phyloP scores from a whole-genome alignment of 2,113 vertebrate genomes.

The Petrocephalus zakoni region DNA sequence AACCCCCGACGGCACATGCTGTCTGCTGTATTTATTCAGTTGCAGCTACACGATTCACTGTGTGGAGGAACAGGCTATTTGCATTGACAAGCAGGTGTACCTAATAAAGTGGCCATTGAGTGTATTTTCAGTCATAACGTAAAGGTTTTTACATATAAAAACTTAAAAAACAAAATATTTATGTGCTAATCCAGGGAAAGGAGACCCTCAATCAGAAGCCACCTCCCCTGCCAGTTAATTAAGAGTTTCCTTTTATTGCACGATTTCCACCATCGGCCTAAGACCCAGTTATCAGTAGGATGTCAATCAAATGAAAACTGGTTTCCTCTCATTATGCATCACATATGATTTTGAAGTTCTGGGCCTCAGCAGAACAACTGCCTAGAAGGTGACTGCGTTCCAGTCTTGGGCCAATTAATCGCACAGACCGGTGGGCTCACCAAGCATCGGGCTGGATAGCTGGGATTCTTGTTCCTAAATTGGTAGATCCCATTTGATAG shows the following conservation, averaged over 20 bases:
- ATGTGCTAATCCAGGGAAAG: not conserved
- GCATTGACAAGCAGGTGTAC: not conserved
- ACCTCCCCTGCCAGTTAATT: not conserved
- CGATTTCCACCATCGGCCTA: slow-evolving; percentile 16
- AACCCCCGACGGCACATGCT: not conserved
- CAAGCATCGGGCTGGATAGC: slow-evolving; percentile 33
- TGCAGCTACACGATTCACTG: not conserved
- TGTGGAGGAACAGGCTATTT: not conserved
- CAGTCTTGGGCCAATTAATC: slow-evolving; percentile 25
- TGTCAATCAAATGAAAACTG: not conserved
- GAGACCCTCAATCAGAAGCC: not conserved
- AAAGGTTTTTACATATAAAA: not conserved
- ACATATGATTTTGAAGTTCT: slow-evolving; percentile 1
- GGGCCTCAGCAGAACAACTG: slow-evolving; percentile 29
- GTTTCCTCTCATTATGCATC: not conserved
- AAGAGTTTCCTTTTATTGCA: slow-evolving; percentile 18
- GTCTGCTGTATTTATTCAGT: not conserved
- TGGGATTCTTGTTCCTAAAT: slow-evolving; percentile 35
- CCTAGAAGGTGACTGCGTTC: slow-evolving; percentile 30
- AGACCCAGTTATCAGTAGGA: slow-evolving; percentile 27
- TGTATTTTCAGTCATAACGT: not conserved
- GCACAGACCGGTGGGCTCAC: slow-evolving; percentile 21
- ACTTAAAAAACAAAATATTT: not conserved
- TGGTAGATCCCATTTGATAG: slow-evolving; percentile 40
- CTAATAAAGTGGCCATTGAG: not conserved